Conservation (phyloP, 64 coral and sea anemone species). For the Acropora yongei region DNA sequence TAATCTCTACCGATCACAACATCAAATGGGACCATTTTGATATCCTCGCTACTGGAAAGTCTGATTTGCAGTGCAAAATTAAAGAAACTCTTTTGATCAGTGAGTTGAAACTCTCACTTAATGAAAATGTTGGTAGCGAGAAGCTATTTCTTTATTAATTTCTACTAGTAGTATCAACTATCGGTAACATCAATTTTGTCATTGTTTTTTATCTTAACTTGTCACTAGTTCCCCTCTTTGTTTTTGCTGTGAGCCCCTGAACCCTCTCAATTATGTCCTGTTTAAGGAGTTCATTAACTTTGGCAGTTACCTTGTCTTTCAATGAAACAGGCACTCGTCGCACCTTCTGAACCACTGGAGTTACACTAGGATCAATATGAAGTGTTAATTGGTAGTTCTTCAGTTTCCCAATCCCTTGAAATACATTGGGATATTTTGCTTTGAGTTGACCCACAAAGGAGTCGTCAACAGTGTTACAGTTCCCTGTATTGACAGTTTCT, state of each 20-base stretch:
- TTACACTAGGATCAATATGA: constrained; percentile 7
- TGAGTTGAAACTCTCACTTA: no score
- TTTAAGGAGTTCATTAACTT: constrained; percentile 28
- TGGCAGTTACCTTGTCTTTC: constrained; percentile 2
- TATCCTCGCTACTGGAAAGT: no score
- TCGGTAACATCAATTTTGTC: no score
- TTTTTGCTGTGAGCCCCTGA: constrained; percentile 26
- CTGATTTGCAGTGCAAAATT: no score
- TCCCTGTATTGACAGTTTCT: not conserved
- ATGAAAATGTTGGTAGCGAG: no score
- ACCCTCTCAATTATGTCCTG: constrained; percentile 22
- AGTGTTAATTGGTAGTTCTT: constrained; percentile 19
- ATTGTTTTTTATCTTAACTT: no score
- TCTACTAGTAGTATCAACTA: no score
- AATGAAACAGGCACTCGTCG: constrained; percentile 8
- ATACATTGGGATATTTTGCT: constrained; percentile 2
- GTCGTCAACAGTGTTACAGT: constrained; percentile 3
- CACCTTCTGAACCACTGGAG: constrained; percentile 14
- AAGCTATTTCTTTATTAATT: no score
- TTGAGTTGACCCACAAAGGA: not conserved
- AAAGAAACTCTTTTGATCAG: no score
- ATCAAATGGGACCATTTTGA: no score
- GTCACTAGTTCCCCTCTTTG: no score
- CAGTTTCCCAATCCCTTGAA: constrained; percentile 19
- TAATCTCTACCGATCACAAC: no score